A percentile compares a stretch with the other conserved stretches of the same genome.
Conservation (phyloP, 2,888 invertebrate genomes). For the Lasioglossum lativentre region DNA sequence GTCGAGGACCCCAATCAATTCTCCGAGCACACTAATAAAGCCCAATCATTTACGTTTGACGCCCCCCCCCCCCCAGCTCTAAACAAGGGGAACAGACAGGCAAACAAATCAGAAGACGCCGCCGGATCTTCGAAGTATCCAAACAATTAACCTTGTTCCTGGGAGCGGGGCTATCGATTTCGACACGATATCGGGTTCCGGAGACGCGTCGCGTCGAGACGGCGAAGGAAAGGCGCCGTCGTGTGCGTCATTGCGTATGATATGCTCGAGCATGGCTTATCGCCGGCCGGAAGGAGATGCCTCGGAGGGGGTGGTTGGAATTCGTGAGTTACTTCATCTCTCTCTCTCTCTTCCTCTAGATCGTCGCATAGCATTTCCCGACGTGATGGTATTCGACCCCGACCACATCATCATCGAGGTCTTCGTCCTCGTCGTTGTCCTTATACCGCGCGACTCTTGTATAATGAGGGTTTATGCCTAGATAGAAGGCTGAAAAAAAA, state of each 20-base stretch:
- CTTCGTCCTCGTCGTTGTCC: conserved; percentile 42
- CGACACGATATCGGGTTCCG: background rate
- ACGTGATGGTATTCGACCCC: conserved; percentile 70
- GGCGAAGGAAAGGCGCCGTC: conserved; percentile 38
- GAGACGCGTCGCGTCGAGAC: conserved; percentile 11
- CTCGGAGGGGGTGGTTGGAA: conserved; percentile 35
- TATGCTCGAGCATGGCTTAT: conserved; percentile 44
- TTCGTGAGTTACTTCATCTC: conserved; percentile 42
- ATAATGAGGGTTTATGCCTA: conserved; percentile 65
- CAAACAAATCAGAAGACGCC: conserved; percentile 6
- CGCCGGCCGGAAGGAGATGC: conserved; percentile 23
- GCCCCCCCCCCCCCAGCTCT: background rate
- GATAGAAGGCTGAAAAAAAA: background rate
- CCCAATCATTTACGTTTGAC: background rate
- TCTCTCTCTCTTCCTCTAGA: conserved; percentile 12
- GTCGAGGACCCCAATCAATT: background rate
- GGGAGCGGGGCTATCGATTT: conserved; percentile 23
- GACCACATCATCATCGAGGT: conserved; percentile 39
- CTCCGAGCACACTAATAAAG: conserved; percentile 1
- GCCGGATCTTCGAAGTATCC: background rate
- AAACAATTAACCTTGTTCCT: conserved; percentile 17
- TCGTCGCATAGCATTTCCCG: conserved; percentile 69
- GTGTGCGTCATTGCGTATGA: conserved; percentile 57
- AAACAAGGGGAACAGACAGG: background rate
- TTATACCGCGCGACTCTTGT: conserved; percentile 55